These are phyloP conservation scores for Beaufortia kweichowensis DNA, from an alignment of 2,113 vertebrate genomes.

Conservation along the genomic window DNA sequence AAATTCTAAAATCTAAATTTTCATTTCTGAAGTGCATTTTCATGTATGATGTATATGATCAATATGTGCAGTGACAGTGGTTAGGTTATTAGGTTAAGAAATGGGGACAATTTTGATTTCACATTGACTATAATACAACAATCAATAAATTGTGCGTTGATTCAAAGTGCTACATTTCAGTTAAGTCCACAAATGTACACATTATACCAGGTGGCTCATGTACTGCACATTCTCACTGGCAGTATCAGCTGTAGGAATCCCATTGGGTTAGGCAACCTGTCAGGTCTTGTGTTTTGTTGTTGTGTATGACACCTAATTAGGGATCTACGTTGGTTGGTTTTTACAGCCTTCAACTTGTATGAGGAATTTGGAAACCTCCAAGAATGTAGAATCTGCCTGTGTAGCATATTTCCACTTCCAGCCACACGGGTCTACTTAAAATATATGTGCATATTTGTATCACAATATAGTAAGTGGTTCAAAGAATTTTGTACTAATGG, in stretches of 20 bases:
- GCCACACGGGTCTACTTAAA: constrained; percentile 44
- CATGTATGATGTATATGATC: too few relatives aligned
- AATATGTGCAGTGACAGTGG: too few relatives aligned
- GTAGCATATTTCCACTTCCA: constrained; percentile 58
- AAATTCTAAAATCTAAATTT: too few relatives aligned
- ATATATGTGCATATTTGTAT: constrained; percentile 27
- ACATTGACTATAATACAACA: neutral
- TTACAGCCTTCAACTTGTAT: constrained; percentile 57
- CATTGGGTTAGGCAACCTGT: constrained; percentile 67
- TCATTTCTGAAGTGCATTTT: too few relatives aligned
- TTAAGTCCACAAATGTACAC: constrained; percentile 28
- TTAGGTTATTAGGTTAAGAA: too few relatives aligned
- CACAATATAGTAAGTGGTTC: neutral
- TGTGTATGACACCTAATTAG: constrained; percentile 75
- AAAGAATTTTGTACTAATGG: constrained; percentile 3
- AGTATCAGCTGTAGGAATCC: constrained; percentile 67
- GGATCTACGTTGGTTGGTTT: constrained; percentile 61
- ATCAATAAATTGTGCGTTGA: neutral
- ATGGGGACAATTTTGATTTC: too few relatives aligned
- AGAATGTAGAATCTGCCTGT: constrained; percentile 54
- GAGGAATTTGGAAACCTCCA: constrained; percentile 64
- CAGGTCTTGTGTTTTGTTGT: constrained; percentile 70
- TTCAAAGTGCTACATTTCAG: constrained; percentile 1
- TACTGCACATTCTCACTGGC: constrained; percentile 58
- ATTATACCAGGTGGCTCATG: constrained; percentile 17